These are phyloP conservation scores for mouse (Mus musculus) DNA, from an alignment of 2,113 vertebrate genomes.

Conservation along the genomic window DNA sequence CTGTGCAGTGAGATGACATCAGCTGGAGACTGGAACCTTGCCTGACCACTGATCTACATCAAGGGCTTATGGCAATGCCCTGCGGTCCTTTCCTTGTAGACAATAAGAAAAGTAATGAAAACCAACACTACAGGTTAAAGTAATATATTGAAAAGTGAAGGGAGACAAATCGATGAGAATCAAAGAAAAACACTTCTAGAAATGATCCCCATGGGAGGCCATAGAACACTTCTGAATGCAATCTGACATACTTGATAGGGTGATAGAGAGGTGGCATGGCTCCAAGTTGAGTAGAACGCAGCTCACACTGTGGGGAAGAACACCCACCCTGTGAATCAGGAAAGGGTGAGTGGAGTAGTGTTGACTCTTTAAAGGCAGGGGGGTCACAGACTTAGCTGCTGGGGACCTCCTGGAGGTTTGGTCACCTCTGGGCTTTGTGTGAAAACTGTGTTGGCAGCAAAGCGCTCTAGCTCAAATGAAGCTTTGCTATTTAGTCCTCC, in stretches of 20 bases:
- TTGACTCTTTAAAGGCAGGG: not conserved
- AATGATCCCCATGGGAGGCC: not conserved
- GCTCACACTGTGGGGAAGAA: not conserved
- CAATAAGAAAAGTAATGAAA: constrained; percentile 28
- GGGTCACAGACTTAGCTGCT: not conserved
- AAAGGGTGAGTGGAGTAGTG: not conserved
- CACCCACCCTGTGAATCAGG: not conserved
- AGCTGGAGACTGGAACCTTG: not conserved
- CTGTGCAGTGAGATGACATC: not conserved
- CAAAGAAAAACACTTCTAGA: not conserved
- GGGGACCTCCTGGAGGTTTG: too few species aligned
- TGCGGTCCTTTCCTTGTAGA: not conserved
- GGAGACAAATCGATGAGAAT: not conserved
- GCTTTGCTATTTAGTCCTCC: not conserved
- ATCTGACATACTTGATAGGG: constrained; percentile 21
- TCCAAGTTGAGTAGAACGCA: not conserved
- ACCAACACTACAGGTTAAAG: not conserved
- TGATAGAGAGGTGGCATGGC: not conserved
- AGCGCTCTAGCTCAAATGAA: not conserved
- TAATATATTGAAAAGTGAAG: not conserved
- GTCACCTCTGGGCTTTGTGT: not conserved
- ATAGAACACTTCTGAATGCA: constrained; percentile 34
- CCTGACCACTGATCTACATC: not conserved
- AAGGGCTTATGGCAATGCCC: not conserved
- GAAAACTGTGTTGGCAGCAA: not conserved